phyloP scores from a whole-genome alignment of 2,888 invertebrate genomes.

The Dasysyrphus albostriatus region DNA sequence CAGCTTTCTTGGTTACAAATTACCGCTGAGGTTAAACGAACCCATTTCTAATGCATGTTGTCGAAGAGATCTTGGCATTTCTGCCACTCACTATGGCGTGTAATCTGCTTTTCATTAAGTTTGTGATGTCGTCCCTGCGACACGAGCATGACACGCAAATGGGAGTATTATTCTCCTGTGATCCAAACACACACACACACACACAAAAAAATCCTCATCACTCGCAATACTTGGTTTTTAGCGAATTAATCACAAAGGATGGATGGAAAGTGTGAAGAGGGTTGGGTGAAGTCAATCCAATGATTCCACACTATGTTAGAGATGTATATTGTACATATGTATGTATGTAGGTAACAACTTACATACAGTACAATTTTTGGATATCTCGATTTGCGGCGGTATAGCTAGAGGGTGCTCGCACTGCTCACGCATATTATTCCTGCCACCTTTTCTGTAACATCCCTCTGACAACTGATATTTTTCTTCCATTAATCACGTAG shows the following conservation, averaged over 20 bases:
- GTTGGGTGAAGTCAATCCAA: neutral
- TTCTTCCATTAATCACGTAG: slow-evolving; percentile 66
- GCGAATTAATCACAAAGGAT: slow-evolving; percentile 62
- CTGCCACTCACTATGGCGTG: slow-evolving; percentile 42
- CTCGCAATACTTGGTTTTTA: slow-evolving; percentile 11
- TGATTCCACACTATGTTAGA: neutral
- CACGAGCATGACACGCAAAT: slow-evolving; percentile 13
- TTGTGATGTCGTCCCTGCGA: slow-evolving; percentile 47
- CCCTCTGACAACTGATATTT: slow-evolving; percentile 69
- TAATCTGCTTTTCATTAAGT: slow-evolving; percentile 67
- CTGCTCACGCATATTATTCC: neutral
- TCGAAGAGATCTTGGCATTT: slow-evolving; percentile 46
- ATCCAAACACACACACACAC: neutral
- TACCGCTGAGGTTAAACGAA: slow-evolving; percentile 65
- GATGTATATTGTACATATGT: neutral
- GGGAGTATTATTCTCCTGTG: slow-evolving; percentile 22
- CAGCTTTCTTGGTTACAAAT: slow-evolving; percentile 62
- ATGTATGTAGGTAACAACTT: neutral
- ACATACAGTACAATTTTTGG: neutral
- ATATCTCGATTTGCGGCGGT: neutral
- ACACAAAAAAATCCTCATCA: slow-evolving; percentile 8
- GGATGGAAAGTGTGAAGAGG: slow-evolving; percentile 2
- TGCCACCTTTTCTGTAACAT: slow-evolving; percentile 13
- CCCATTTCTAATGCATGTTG: slow-evolving; percentile 63
- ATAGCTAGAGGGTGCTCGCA: too few relatives aligned